These are phyloP conservation scores for Microctonus aethiopoides DNA, from an alignment of 2,888 invertebrate species.

Conservation along the genomic window DNA sequence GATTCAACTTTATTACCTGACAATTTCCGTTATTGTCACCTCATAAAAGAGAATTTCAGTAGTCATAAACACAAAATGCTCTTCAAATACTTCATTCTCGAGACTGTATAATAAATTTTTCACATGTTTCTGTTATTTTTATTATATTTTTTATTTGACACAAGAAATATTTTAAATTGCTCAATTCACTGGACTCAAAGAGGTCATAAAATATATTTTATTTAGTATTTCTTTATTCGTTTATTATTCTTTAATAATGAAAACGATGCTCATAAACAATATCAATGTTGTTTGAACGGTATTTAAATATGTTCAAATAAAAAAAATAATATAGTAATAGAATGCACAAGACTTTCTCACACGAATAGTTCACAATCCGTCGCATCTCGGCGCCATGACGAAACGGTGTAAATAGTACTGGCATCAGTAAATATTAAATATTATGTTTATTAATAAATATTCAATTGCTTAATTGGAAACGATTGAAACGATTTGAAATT, in stretches of 20 bases:
- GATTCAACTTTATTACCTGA: slow-evolving; percentile 15
- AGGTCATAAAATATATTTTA: not conserved
- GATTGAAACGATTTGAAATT: not conserved
- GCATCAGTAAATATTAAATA: not conserved
- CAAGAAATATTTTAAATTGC: not conserved
- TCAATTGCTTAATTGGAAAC: too few relatives aligned
- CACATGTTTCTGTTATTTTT: not conserved
- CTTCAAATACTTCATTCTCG: not conserved
- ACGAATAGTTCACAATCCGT: slow-evolving; percentile 2
- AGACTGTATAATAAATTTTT: not conserved
- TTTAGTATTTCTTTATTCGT: not conserved
- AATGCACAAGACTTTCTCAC: not conserved
- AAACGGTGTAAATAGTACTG: not conserved
- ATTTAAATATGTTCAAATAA: not conserved
- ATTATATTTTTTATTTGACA: not conserved
- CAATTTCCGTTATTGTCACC: not conserved
- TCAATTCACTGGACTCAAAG: not conserved
- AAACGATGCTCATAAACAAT: not conserved
- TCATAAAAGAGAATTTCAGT: not conserved
- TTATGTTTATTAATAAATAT: not conserved
- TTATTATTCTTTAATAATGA: too few relatives aligned
- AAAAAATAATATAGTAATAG: not conserved
- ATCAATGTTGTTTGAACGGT: not conserved
- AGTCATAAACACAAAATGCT: not conserved
- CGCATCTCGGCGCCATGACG: slow-evolving; percentile 24